Percentiles rank a stretch among this genome's conserved stretches.
phyloP scores from a whole-genome alignment of 2,113 vertebrate genomes.

The Tonatia bakeri region DNA sequence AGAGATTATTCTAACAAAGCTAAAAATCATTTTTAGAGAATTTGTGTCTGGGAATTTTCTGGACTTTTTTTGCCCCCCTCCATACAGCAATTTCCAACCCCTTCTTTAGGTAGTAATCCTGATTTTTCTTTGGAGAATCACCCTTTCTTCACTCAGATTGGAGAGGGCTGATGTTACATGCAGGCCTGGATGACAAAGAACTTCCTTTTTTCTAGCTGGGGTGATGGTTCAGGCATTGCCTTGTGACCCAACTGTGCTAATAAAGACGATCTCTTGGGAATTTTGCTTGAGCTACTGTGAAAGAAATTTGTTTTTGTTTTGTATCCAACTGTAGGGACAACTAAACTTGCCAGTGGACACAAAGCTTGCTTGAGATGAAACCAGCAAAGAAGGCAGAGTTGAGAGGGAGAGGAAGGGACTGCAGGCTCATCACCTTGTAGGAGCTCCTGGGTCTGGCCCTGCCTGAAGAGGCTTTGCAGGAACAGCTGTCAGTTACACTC shows the following conservation, averaged over 20 bases:
- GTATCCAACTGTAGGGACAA: background rate
- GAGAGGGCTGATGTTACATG: background rate
- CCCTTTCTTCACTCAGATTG: background rate
- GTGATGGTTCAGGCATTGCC: background rate
- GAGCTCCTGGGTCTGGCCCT: background rate
- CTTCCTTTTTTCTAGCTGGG: background rate
- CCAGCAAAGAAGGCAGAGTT: background rate
- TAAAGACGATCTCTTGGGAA: background rate
- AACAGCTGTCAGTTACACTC: background rate
- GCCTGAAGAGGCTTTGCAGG: background rate
- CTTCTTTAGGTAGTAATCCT: background rate
- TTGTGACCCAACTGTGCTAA: background rate
- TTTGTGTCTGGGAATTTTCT: background rate
- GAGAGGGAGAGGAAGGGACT: background rate
- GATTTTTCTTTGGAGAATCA: background rate
- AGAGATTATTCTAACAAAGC: conserved; percentile 38
- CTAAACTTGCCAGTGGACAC: background rate
- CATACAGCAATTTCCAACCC: background rate
- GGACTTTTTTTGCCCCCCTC: background rate
- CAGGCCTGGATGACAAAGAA: background rate
- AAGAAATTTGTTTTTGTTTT: conserved; percentile 13
- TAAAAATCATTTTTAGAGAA: conserved; percentile 48
- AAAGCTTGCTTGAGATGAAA: background rate
- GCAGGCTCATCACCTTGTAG: too few species aligned
- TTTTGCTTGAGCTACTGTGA: conserved; percentile 8